These are phyloP conservation scores for Parapristionchus giblindavisi DNA, from an alignment of 2,888 invertebrate genomes.

Conservation along the genomic window DNA sequence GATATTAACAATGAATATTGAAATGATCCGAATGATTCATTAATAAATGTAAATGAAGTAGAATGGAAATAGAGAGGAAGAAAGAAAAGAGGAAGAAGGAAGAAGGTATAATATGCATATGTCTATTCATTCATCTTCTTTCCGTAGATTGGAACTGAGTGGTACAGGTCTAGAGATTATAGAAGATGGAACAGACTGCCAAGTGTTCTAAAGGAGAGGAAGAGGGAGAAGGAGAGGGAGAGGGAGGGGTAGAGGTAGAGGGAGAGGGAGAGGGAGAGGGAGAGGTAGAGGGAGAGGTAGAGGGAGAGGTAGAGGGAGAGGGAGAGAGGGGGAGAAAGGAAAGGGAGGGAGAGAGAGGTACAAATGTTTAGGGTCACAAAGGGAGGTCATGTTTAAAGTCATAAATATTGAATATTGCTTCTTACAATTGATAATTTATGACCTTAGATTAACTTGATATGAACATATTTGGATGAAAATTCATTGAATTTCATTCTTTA, in stretches of 20 bases:
- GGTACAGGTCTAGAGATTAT: conserved; percentile 36
- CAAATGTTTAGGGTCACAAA: too few species aligned
- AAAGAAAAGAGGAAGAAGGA: background rate
- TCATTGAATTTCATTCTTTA: too few species aligned
- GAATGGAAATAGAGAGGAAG: background rate
- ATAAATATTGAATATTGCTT: too few species aligned
- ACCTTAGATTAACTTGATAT: too few species aligned
- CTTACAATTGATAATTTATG: too few species aligned
- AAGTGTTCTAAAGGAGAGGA: background rate
- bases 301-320: background rate
- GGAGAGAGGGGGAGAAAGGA: background rate
- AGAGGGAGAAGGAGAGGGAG: conserved; percentile 9
- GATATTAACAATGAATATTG: background rate
- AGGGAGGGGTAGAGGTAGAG: background rate
- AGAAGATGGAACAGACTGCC: too few species aligned
- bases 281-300: background rate
- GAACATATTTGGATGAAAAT: too few species aligned
- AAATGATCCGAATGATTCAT: background rate
- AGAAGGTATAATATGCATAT: conserved; percentile 28
- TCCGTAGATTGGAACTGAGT: conserved; percentile 30
- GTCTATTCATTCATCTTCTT: background rate
- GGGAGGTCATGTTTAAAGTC: too few species aligned
- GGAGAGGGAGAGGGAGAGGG: conserved; percentile 2
- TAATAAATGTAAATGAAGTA: background rate
- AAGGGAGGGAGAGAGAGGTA: background rate